phyloP scores from a whole-genome alignment of 2,888 invertebrate species.

The Eutolmus rufibarbis region DNA sequence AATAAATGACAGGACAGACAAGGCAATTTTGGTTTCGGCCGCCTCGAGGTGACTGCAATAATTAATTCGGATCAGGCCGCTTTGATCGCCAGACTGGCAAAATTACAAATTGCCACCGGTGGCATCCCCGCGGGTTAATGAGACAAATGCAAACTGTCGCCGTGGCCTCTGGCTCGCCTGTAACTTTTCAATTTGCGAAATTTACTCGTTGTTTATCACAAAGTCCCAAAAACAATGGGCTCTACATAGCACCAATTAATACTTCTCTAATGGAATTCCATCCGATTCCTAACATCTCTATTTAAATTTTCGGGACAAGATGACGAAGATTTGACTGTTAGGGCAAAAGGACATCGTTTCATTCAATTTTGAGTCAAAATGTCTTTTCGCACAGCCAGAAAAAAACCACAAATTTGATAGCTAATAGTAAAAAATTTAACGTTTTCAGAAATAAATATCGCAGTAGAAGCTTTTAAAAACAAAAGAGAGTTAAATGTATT shows the following conservation, averaged over 20 bases:
- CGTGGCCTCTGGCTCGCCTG: neutral
- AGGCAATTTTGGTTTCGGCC: neutral
- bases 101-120: neutral
- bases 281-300: neutral
- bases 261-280: neutral
- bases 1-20: neutral
- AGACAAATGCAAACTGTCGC: neutral
- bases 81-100: neutral
- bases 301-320: too few species aligned
- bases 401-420: too few species aligned
- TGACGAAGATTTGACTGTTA: too few species aligned
- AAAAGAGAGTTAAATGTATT: too few species aligned
- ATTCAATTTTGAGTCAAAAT: too few species aligned
- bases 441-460: too few species aligned
- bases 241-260: neutral
- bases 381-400: too few species aligned
- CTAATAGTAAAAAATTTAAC: too few species aligned
- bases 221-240: neutral
- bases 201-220: neutral
- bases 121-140: neutral
- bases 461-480: too few species aligned
- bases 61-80: neutral
- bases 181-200: neutral
- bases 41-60: neutral
- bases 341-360: too few species aligned